Base-by-base conservation (phyloP, 2,113 vertebrate species). In the Anas platyrhynchos region DNA sequence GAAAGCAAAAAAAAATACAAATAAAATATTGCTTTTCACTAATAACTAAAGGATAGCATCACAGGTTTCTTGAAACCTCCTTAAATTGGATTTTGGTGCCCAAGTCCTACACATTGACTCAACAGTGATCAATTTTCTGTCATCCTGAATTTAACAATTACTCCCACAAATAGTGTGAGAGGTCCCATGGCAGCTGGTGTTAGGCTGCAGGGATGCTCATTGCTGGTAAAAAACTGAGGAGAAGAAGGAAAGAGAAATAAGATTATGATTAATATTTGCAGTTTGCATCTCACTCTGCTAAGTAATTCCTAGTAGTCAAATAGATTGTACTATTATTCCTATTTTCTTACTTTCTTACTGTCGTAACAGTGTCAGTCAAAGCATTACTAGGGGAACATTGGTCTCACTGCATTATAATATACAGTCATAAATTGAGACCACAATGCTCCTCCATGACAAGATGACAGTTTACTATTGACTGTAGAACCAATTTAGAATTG, bases 121-220 rank as follows among this genome's bases (percentile, higher is more conserved):
- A 52, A 65, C 31, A 67, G 65, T 29, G 56, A 92, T 71, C 77
- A 78, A 46, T 84, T 29, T 86, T 68, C 50, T 71, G 16, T 1
- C 1, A 66, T 41, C 27, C 65, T 59, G 66, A 84, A 92, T 91
- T 78, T 74, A 67, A 75, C 86, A 78, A 56, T 63, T 54, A 62
- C 14, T 84, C 26, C 46, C 68, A 81, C 0, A 0, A 84, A 74
- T 3, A 84, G 41, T 6, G 1, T 0, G 2, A 22, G 31, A 67
- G 5, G 41, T 81, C 84, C 73, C 56, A 14, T 50, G 56, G 38
- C 77, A 96, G 44, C 73, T 75, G 61, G 65, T 85, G 61, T n/a
- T 58, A 48, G 15, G 52, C 61, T 78, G 52, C 38, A 72, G 71
- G 29, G 43, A 0, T 13, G 5, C 43, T 80, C 8, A 1, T 29